Evolutionary conservation across 2,113 vertebrate species (phyloP), one percentile per base, ranked within the genome.

Genomic region (Sterrhoptilus dennistouni): DNA sequence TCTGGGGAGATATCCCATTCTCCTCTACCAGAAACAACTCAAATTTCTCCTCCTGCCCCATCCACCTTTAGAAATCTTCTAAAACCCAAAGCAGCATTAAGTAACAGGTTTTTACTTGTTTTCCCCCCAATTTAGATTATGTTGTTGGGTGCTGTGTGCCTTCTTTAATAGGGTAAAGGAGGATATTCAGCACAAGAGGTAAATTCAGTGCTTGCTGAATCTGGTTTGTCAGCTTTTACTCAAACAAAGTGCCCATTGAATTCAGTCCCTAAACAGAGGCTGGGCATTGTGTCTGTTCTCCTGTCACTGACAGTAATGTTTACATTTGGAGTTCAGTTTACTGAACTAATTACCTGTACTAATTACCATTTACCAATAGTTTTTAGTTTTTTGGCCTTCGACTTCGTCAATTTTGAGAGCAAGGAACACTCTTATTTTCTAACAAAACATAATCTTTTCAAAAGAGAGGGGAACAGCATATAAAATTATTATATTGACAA

Each of bases 351-450:
- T 92, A 89, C 65, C 66, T 44, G 83, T 57, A 63, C 57, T 69
- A 79, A 59, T 90, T 79, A 44, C 36, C 38, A 29, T 81, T 45
- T 93, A 79, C 68, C 28, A 35, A 16, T 18, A 71, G 69, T 49
- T 71, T 93, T 95, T 95, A 89, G 68, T 72, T 89, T 63, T 92
- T 83, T 89, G 68, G 47, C 83, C 94, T 90, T 83, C 90, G 68
- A 83, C 68, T 80, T 94, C 66, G 60, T 87, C 56, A 89, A 64
- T 92, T 63, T 66, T 47, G 60, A 78, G 45, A 91, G 53, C 36
- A 90, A 85, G 22, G 31, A 90, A 69, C 49, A 81, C n/a, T 87
- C 54, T 47, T 4, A 77, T 79, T 84, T 93, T 77, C 56, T 88
- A 93, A 50, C 53, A 76, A 95, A 90, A 6, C 44, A 66, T 79